Evolutionary conservation across 2,888 invertebrate species (phyloP).

Genomic region (Zootermopsis nevadensis): DNA sequence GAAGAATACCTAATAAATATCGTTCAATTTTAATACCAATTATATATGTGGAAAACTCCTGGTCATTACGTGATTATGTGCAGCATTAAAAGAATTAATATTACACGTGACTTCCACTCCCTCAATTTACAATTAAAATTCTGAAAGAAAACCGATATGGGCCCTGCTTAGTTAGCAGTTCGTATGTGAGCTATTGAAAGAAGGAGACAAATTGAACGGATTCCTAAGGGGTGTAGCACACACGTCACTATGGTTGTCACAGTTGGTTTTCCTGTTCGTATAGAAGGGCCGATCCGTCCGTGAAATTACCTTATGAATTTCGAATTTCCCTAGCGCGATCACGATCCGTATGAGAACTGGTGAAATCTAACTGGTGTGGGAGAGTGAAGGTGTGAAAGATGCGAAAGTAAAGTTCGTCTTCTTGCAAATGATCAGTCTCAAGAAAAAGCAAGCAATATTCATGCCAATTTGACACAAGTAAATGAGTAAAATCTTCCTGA

Average conservation of each 20-base stretch:
- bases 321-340: slow-evolving; percentile 30
- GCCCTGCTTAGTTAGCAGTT: too few relatives aligned
- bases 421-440: too few relatives aligned
- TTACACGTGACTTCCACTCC: not conserved
- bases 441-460: too few relatives aligned
- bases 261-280: not conserved
- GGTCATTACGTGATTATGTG: too few relatives aligned
- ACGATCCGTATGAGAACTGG: slow-evolving; percentile 32
- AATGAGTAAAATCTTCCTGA: too few relatives aligned
- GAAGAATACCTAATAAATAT: too few relatives aligned
- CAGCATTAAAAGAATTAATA: too few relatives aligned
- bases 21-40: too few relatives aligned
- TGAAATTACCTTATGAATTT: slow-evolving; percentile 31
- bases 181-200: not conserved
- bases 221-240: slow-evolving; percentile 29
- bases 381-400: not conserved
- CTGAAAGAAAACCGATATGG: not conserved
- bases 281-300: not conserved
- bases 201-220: slow-evolving; percentile 36
- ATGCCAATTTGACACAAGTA: too few relatives aligned
- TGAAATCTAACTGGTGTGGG: slow-evolving; percentile 1
- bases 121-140: slow-evolving; percentile 12
- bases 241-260: not conserved
- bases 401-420: too few relatives aligned
- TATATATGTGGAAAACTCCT: too few relatives aligned